phyloP scores from a whole-genome alignment of 2,797 vertebrate genomes.

The Aselliscus stoliczkanus region DNA sequence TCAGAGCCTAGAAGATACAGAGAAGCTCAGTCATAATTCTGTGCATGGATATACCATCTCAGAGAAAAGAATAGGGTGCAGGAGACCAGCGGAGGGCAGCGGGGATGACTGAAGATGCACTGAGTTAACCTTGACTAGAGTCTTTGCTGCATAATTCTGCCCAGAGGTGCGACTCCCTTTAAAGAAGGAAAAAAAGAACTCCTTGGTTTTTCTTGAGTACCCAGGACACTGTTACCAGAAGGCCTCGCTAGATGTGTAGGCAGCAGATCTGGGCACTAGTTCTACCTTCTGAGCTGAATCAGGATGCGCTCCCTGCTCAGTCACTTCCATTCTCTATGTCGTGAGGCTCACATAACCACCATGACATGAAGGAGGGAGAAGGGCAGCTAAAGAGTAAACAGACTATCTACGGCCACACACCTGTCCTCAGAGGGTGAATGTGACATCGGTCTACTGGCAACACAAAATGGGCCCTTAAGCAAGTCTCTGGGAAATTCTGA shows the following conservation, averaged over 20 bases:
- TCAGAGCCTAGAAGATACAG: neutral
- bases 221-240: too few species aligned
- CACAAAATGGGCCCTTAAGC: neutral
- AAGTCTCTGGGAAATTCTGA: neutral
- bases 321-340: neutral
- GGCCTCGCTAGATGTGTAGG: rapidly evolving
- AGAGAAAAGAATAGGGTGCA: neutral
- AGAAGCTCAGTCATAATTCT: neutral
- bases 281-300: neutral
- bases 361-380: too few species aligned
- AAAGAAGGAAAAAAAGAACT: neutral
- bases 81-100: rapidly evolving
- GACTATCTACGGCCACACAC: neutral
- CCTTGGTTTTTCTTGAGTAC: neutral
- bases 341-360: neutral
- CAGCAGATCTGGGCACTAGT: neutral
- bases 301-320: too few species aligned
- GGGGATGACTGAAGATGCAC: rapidly evolving
- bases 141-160: neutral
- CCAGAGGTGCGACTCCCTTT: neutral
- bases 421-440: neutral
- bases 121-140: neutral
- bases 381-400: neutral
- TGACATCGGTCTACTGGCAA: neutral
- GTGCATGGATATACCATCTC: too few species aligned